phyloP scores from a whole-genome alignment of 2,113 vertebrate species.

The Poeciliopsis retropinna region DNA sequence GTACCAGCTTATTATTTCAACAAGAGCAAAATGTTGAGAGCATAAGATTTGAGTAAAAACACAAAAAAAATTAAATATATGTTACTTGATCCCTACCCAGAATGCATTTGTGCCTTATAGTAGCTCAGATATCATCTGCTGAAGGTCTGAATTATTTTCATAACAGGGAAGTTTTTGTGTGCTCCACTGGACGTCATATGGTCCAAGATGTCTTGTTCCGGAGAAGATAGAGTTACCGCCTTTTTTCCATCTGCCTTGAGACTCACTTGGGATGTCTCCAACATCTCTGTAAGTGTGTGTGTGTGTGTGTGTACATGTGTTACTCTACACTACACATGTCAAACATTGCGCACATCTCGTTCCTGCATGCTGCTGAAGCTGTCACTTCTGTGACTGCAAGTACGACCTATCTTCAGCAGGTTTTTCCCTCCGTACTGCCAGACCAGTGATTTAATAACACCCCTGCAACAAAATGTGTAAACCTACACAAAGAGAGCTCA shows the following conservation, averaged over 20 bases:
- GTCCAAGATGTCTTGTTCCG: conserved; percentile 29
- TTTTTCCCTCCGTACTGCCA: conserved; percentile 48
- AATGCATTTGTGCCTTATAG: conserved; percentile 4
- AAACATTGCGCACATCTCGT: conserved; percentile 57
- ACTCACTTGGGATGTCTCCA: conserved; percentile 19
- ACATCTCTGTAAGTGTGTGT: conserved; percentile 25
- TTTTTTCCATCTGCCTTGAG: conserved; percentile 47
- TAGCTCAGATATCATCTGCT: conserved; percentile 6
- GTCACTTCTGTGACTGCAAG: conserved; percentile 4
- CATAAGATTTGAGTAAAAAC: conserved; percentile 1
- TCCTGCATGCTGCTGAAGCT: conserved; percentile 18
- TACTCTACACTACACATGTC: conserved; percentile 13
- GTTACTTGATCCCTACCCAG: neutral
- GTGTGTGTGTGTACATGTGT: conserved; percentile 2
- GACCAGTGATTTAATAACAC: conserved; percentile 25
- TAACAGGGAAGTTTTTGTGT: conserved; percentile 43
- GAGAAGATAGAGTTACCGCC: conserved; percentile 50
- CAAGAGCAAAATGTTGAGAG: conserved; percentile 1
- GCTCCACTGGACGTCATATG: conserved; percentile 22
- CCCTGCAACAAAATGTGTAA: conserved; percentile 7
- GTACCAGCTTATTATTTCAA: conserved; percentile 43
- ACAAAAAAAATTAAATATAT: neutral
- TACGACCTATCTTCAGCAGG: conserved; percentile 22
- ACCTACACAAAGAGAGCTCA: conserved; percentile 1
- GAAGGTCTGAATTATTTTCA: conserved; percentile 24